Evolutionary conservation across 2,797 vertebrate species (phyloP).

Genomic region (Pogoniulus pusillus): DNA sequence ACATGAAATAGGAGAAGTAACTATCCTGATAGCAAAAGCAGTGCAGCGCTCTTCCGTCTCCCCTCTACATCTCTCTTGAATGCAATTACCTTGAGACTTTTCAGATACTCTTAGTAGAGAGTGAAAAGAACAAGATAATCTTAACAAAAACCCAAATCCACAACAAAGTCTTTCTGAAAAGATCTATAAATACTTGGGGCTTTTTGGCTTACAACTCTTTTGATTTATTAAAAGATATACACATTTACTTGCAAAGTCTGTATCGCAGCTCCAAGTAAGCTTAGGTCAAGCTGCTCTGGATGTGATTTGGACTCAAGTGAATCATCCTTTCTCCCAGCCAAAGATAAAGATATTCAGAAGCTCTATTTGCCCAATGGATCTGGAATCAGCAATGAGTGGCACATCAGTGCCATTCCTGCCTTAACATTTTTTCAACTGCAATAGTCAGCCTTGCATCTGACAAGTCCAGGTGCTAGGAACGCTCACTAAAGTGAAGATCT

Average conservation of each 20-base stretch:
- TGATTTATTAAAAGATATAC: not conserved
- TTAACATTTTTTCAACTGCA: not conserved
- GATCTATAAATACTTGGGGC: not conserved
- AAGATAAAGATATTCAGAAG: not conserved
- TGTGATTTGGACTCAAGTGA: not conserved
- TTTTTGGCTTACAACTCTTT: not conserved
- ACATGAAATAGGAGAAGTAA: not conserved
- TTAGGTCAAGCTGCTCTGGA: not conserved
- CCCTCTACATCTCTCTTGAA: not conserved
- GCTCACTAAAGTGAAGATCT: not conserved
- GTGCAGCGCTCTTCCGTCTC: not conserved
- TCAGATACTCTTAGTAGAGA: not conserved
- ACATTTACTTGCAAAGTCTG: not conserved
- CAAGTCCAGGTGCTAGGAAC: not conserved
- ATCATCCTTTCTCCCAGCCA: not conserved
- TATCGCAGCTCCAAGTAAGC: not conserved
- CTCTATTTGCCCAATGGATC: not conserved
- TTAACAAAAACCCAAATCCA: accelerated
- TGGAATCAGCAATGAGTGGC: not conserved
- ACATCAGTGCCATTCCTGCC: not conserved
- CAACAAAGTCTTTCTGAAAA: not conserved
- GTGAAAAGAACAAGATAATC: not conserved
- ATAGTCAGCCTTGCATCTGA: not conserved
- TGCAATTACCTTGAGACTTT: not conserved
- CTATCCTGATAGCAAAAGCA: not conserved